Percentiles rank a stretch among this genome's conserved stretches.
Conservation (phyloP, 2,888 invertebrate species). For the Eupithecia insigniata region DNA sequence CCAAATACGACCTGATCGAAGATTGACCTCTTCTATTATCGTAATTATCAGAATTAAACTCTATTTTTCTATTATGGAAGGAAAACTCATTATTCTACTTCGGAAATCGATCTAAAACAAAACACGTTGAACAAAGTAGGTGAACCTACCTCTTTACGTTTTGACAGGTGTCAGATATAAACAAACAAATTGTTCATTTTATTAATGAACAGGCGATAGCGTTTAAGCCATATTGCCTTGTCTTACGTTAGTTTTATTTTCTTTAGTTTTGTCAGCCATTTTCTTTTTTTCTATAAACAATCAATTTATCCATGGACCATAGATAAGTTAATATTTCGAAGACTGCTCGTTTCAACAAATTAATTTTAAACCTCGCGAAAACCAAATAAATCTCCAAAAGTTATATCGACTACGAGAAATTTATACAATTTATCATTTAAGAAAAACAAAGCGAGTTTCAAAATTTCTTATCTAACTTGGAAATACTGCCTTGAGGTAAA, state of each 20-base stretch:
- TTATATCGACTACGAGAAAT: constrained; percentile 28
- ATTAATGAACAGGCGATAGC: no score
- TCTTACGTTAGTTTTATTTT: no score
- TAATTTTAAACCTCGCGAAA: constrained; percentile 28
- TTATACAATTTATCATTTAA: constrained; percentile 30
- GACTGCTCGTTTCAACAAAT: background rate
- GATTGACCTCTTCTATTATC: no score
- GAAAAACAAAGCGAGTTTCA: constrained; percentile 23
- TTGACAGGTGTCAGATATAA: background rate
- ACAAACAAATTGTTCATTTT: no score
- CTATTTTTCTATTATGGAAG: background rate
- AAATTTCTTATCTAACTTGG: constrained; percentile 10
- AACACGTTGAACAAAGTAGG: background rate
- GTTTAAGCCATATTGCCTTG: no score
- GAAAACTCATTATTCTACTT: background rate
- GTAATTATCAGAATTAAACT: background rate
- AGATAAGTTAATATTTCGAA: background rate
- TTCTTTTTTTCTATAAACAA: no score
- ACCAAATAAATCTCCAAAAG: constrained; percentile 40
- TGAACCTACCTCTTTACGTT: background rate
- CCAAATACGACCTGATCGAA: background rate
- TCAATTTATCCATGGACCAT: background rate
- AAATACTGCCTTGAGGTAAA: constrained; percentile 11
- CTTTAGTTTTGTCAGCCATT: no score
- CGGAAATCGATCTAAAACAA: background rate